Evolutionary conservation across 2,888 invertebrate genomes (phyloP).

Genomic region (Dryocosmus kuriphilus): DNA sequence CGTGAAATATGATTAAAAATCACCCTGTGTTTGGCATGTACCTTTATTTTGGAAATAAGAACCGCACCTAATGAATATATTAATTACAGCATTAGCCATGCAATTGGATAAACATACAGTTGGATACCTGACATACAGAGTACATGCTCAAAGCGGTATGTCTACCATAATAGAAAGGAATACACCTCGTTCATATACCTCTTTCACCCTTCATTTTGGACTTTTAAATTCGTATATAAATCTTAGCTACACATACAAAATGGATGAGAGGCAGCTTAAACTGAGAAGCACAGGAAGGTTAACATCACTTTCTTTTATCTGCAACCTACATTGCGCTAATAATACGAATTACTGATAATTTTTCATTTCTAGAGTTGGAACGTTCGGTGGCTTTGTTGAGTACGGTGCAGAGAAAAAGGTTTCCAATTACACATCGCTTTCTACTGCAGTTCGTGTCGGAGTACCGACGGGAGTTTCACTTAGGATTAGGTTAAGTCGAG

Average conservation of each 20-base stretch:
- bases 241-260: constrained; percentile 87
- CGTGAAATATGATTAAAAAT: too few species aligned
- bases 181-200: constrained; percentile 76
- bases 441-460: constrained; percentile 91
- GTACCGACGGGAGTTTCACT: constrained; percentile 93
- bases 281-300: constrained; percentile 77
- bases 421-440: constrained; percentile 92
- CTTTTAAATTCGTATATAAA: constrained; percentile 88
- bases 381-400: constrained; percentile 91
- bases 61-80: constrained; percentile 44
- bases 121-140: constrained; percentile 92
- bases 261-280: constrained; percentile 89
- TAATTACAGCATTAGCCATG: constrained; percentile 85
- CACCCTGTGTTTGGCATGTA: background rate
- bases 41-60: background rate
- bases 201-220: constrained; percentile 87
- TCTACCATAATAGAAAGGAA: constrained; percentile 90
- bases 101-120: constrained; percentile 93
- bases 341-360: background rate
- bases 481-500: constrained; percentile 91
- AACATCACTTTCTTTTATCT: background rate
- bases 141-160: constrained; percentile 83
- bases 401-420: constrained; percentile 96
- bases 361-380: constrained; percentile 84
- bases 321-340: background rate